Percentiles rank a stretch among this genome's conserved stretches.
phyloP scores from a whole-genome alignment of 1,140 invertebrate genomes.

The Leptestheria dahalacensis region DNA sequence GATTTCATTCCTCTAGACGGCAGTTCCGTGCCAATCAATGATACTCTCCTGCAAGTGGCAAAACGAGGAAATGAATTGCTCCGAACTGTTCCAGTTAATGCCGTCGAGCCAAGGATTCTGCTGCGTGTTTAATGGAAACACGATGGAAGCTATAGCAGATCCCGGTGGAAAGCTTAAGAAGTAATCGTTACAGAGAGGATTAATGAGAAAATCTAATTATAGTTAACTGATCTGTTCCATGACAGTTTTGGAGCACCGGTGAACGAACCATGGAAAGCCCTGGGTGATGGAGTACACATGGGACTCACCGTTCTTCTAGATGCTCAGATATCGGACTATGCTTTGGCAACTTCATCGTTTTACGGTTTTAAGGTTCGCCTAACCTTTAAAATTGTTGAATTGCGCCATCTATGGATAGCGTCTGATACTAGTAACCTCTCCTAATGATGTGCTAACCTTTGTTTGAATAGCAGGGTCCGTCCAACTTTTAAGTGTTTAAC shows the following conservation, averaged over 20 bases:
- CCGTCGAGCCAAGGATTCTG: slow-evolving; percentile 15
- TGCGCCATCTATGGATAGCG: no score
- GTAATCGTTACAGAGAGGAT: not conserved
- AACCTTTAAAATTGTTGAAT: not conserved
- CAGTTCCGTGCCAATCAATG: slow-evolving; percentile 8
- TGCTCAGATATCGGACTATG: slow-evolving; percentile 13
- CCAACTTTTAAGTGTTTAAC: no score
- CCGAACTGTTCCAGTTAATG: slow-evolving; percentile 4
- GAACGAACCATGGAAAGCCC: not conserved
- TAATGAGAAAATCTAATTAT: not conserved
- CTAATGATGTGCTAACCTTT: no score
- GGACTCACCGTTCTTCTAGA: slow-evolving; percentile 14
- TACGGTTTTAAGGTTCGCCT: slow-evolving; percentile 15
- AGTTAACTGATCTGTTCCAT: not conserved
- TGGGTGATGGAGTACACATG: slow-evolving; percentile 11
- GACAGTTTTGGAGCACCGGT: not conserved
- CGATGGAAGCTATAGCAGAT: not conserved
- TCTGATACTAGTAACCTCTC: no score
- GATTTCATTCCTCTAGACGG: not conserved
- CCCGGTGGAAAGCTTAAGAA: not conserved
- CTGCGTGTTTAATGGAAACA: slow-evolving; percentile 13
- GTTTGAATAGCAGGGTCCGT: no score
- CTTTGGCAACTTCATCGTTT: slow-evolving; percentile 11
- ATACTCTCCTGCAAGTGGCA: slow-evolving; percentile 11
- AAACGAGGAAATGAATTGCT: slow-evolving; percentile 8